phyloP scores from a whole-genome alignment of 2,113 vertebrate genomes.

The Calonectris borealis region DNA sequence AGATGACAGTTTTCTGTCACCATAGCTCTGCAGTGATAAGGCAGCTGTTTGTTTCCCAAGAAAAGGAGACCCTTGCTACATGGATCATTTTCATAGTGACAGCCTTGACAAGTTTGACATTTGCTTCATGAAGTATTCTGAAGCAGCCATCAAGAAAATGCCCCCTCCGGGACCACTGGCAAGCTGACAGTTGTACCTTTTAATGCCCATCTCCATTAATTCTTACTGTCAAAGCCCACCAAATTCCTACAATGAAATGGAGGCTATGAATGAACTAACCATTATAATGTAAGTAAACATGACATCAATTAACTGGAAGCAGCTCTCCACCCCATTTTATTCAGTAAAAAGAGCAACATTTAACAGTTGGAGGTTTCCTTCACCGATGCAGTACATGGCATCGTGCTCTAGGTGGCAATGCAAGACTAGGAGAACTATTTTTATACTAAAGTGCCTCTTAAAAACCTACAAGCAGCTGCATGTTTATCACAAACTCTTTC shows the following conservation, averaged over 20 bases:
- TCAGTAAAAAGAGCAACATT: background rate
- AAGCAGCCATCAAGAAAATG: constrained; percentile 76
- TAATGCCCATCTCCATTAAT: constrained; percentile 73
- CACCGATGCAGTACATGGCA: background rate
- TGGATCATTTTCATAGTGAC: constrained; percentile 80
- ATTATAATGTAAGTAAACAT: constrained; percentile 5
- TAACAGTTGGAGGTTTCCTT: background rate
- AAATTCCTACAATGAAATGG: background rate
- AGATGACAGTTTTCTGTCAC: constrained; percentile 67
- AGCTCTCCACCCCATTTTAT: background rate
- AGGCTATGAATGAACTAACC: constrained; percentile 16
- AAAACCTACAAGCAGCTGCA: constrained; percentile 50
- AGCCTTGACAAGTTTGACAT: constrained; percentile 83
- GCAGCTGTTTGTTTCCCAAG: constrained; percentile 78
- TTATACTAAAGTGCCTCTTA: background rate
- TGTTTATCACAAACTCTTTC: constrained; percentile 33
- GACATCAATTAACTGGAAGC: constrained; percentile 32
- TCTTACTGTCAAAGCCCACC: constrained; percentile 54
- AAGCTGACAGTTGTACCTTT: constrained; percentile 75
- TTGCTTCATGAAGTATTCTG: constrained; percentile 74
- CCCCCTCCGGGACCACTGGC: constrained; percentile 65
- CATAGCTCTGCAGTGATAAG: constrained; percentile 61
- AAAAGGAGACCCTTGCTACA: constrained; percentile 77
- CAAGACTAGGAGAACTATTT: constrained; percentile 4
- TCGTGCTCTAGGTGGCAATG: constrained; percentile 61